Base-by-base conservation (phyloP, 2,797 vertebrate genomes). In the Aphelocoma californica region DNA sequence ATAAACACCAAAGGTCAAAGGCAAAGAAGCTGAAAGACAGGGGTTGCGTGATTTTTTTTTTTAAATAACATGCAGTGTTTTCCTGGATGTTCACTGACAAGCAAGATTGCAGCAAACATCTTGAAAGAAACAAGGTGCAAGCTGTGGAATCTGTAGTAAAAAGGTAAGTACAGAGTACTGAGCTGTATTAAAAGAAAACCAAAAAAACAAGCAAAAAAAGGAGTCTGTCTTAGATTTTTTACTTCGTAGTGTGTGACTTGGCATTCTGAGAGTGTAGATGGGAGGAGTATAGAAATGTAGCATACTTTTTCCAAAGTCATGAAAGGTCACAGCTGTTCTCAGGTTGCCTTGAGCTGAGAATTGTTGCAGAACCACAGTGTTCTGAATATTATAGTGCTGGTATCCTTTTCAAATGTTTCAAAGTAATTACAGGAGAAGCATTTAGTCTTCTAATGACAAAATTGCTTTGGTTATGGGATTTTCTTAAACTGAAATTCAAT, bases 401-500 rank as follows among this genome's bases (percentile, higher is more conserved):
- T 64, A 73, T 91, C 57, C 28, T 87, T 81, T 80, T 87, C 48
- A 89, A 80, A 56, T 85, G 51, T 38, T 90, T 83, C 13, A 56
- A 18, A 78, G 42, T 74, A 86, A 74, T 90, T 90, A 56, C 9
- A 80, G 65, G 53, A 92, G 28, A 86, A 92, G 11, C 25, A 50
- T 78, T 93, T 87, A 71, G 34, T 74, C 50, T 82, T 86, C 73
- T 78, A 92, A 78, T 83, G 53, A 54, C 50, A 83, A 72, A 92
- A 95, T 75, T 72, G 29, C 47, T 73, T 92, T 87, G 45, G 9
- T 42, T 90, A 16, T 56, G 47, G 54, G 31, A 7, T 83, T 88
- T 93, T 78, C 60, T 91, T 91, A 69, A 88, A 83, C 57, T 69
- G 75, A 83, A 90, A 72, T 92, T 88, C n/a, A 81, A 17, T 91